These are phyloP conservation scores for Amazona finschi DNA, from an alignment of 2,797 vertebrate genomes.

Conservation along the genomic window DNA sequence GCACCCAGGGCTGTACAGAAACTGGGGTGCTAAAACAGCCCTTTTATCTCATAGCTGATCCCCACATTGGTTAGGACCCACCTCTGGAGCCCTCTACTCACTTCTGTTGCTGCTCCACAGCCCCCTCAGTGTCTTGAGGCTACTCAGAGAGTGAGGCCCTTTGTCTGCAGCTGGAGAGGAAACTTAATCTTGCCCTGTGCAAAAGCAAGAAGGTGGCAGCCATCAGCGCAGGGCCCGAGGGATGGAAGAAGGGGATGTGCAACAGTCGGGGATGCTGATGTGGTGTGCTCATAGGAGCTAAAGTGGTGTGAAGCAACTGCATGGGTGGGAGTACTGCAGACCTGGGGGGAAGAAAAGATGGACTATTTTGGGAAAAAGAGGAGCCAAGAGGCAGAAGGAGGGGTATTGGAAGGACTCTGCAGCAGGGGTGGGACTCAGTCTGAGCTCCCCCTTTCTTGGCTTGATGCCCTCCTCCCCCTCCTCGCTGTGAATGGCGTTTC, in stretches of 20 bases:
- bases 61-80: fast-evolving
- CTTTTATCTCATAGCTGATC: background rate
- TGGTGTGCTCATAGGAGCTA: background rate
- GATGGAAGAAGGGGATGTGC: background rate
- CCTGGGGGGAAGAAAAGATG: background rate
- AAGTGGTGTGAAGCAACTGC: background rate
- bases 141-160: background rate
- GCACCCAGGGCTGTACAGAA: background rate
- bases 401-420: background rate
- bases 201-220: background rate
- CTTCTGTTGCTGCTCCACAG: background rate
- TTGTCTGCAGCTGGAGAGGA: background rate
- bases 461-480: background rate
- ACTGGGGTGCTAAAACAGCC: background rate
- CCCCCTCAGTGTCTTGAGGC: fast-evolving
- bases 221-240: fast-evolving
- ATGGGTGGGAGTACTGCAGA: background rate
- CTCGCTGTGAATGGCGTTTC: fast-evolving
- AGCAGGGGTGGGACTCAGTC: background rate
- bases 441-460: background rate
- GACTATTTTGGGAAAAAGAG: background rate
- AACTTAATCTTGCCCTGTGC: background rate
- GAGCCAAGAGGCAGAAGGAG: background rate
- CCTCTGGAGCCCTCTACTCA: background rate
- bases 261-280: fast-evolving